Evolutionary conservation across 2,113 vertebrate genomes (phyloP).

Genomic region (Sialia sialis): DNA sequence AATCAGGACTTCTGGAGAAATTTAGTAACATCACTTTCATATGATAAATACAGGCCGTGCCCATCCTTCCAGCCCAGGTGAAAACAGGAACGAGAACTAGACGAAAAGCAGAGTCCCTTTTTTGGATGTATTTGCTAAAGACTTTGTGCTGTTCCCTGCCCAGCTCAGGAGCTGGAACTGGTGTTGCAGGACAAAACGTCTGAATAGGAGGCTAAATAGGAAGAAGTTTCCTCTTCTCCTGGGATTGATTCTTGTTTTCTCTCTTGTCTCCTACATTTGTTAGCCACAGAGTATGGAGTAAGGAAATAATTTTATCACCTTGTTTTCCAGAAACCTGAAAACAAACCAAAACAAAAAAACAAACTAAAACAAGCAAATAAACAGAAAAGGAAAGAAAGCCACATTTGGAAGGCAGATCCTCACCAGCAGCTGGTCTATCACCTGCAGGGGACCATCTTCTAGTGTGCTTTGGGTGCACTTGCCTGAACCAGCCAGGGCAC

Average conservation of each 20-base stretch:
- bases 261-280: slow-evolving; percentile 81
- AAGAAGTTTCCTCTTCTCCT: slow-evolving; percentile 74
- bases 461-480: neutral
- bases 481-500: neutral
- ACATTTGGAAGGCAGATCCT: neutral
- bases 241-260: neutral
- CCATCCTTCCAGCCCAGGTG: neutral
- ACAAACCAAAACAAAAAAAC: neutral
- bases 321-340: slow-evolving; percentile 80
- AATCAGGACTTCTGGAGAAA: too few relatives aligned
- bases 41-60: neutral
- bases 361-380: neutral
- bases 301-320: slow-evolving; percentile 77
- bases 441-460: neutral
- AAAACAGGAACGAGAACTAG: too few relatives aligned
- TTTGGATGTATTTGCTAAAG: too few relatives aligned
- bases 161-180: too few relatives aligned
- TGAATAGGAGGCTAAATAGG: slow-evolving; percentile 81
- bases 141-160: too few relatives aligned
- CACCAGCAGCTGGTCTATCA: neutral
- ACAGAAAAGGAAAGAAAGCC: neutral
- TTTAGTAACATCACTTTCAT: neutral
- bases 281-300: slow-evolving; percentile 85
- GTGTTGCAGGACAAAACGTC: too few relatives aligned
- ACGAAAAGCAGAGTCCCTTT: too few relatives aligned